phyloP scores from a whole-genome alignment of 2,797 vertebrate genomes.

The Cossypha dichroa region DNA sequence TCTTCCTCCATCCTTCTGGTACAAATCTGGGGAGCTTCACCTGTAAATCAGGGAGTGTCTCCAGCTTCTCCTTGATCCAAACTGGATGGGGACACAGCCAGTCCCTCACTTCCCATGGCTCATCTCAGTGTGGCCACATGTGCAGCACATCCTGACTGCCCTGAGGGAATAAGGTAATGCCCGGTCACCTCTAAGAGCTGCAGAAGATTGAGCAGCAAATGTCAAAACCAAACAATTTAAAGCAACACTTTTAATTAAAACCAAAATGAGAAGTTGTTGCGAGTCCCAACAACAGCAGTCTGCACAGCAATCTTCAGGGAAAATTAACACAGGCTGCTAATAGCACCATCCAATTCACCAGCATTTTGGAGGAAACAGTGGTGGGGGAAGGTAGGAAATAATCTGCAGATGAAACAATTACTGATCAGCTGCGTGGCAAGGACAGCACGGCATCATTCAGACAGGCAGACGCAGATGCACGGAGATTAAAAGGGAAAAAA shows the following conservation, averaged over 20 bases:
- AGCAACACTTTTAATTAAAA: constrained; percentile 78
- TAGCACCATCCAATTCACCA: constrained; percentile 61
- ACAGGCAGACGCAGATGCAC: accelerated
- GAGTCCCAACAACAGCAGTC: constrained; percentile 33
- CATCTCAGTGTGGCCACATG: not conserved
- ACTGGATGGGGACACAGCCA: accelerated
- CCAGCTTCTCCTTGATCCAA: not conserved
- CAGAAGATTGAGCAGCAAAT: constrained; percentile 50
- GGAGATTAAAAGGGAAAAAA: not conserved
- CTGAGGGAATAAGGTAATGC: not conserved
- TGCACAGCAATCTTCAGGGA: constrained; percentile 46
- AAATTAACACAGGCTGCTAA: constrained; percentile 74
- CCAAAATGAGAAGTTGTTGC: constrained; percentile 68
- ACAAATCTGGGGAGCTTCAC: not conserved
- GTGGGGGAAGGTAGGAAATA: constrained; percentile 33
- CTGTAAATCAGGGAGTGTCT: not conserved
- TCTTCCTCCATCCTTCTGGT: not conserved
- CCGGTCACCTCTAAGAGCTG: constrained; percentile 40
- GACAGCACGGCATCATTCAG: not conserved
- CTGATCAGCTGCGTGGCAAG: constrained; percentile 56
- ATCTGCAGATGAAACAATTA: constrained; percentile 72
- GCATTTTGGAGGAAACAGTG: constrained; percentile 7
- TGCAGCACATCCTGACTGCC: not conserved
- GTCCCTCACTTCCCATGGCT: not conserved
- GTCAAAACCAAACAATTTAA: constrained; percentile 73